phyloP scores from a whole-genome alignment of 2,888 invertebrate species.

The Tetragnatha montana region DNA sequence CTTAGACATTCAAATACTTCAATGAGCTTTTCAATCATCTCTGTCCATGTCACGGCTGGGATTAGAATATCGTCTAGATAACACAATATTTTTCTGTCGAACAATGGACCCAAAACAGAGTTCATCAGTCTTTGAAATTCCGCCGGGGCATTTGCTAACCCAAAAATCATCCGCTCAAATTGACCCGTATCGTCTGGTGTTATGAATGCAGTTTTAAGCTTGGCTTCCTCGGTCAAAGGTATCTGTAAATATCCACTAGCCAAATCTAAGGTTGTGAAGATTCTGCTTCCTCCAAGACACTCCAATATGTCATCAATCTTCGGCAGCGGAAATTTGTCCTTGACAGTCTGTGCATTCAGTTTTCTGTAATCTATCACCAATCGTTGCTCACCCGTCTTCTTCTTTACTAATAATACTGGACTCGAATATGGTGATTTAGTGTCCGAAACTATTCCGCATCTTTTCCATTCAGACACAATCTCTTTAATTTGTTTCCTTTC shows the following conservation, averaged over 20 bases:
- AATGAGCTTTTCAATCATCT: slow-evolving; percentile 11
- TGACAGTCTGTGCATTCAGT: neutral
- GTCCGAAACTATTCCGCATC: neutral
- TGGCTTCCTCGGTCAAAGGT: slow-evolving; percentile 21
- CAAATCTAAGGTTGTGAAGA: slow-evolving; percentile 18
- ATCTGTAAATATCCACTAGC: slow-evolving; percentile 16
- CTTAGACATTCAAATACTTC: neutral
- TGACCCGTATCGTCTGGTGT: slow-evolving; percentile 27
- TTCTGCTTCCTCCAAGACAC: neutral
- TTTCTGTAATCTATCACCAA: slow-evolving; percentile 9
- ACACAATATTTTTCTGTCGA: neutral
- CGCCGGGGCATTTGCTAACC: slow-evolving; percentile 11
- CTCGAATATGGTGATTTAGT: slow-evolving; percentile 15
- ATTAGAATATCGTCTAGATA: slow-evolving; percentile 12
- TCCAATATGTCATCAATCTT: slow-evolving; percentile 17
- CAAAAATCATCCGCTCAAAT: slow-evolving; percentile 30
- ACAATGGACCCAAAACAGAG: neutral
- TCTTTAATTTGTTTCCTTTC: slow-evolving; percentile 2
- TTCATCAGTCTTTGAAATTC: slow-evolving; percentile 16
- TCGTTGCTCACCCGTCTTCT: slow-evolving; percentile 18
- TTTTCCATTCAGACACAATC: slow-evolving; percentile 17
- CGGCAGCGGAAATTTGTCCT: slow-evolving; percentile 18
- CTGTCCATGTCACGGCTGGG: slow-evolving; percentile 15
- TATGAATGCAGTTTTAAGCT: slow-evolving; percentile 3
- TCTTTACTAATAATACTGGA: slow-evolving; percentile 19